phyloP scores from a whole-genome alignment of 2,113 vertebrate genomes.

The Panthera uncia region DNA sequence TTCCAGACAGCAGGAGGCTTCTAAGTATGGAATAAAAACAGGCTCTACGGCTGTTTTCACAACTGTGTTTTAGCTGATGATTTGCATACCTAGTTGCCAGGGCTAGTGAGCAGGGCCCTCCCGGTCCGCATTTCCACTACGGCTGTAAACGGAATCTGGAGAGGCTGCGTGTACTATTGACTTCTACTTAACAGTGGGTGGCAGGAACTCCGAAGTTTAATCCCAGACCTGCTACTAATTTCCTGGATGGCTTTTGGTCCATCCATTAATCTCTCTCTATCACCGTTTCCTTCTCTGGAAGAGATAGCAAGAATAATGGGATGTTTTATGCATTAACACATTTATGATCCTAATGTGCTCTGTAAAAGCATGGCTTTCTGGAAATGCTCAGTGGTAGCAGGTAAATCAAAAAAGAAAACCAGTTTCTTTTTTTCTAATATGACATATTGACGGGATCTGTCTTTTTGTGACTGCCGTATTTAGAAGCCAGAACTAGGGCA shows the following conservation, averaged over 20 bases:
- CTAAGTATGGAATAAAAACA: neutral
- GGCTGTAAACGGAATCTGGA: conserved; percentile 34
- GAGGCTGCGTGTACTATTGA: neutral
- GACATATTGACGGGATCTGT: conserved; percentile 29
- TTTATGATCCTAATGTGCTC: conserved; percentile 67
- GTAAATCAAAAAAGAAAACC: conserved; percentile 67
- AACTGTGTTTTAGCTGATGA: neutral
- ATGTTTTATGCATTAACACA: conserved; percentile 77
- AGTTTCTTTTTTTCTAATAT: conserved; percentile 25
- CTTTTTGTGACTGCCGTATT: conserved; percentile 21
- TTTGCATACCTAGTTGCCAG: neutral
- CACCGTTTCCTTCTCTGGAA: conserved; percentile 67
- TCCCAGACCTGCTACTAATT: conserved; percentile 75
- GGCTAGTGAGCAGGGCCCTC: neutral
- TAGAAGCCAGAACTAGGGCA: neutral
- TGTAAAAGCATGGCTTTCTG: conserved; percentile 41
- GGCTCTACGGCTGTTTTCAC: neutral
- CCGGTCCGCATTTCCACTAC: neutral
- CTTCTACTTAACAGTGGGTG: conserved; percentile 69
- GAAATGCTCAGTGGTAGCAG: conserved; percentile 47
- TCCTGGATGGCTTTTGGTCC: conserved; percentile 72
- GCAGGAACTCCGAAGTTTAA: conserved; percentile 69
- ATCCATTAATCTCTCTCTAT: conserved; percentile 78
- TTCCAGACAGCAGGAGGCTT: neutral
- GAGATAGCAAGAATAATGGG: conserved; percentile 74